Conservation (phyloP, 1,140 invertebrate species). For the Limonius californicus region DNA sequence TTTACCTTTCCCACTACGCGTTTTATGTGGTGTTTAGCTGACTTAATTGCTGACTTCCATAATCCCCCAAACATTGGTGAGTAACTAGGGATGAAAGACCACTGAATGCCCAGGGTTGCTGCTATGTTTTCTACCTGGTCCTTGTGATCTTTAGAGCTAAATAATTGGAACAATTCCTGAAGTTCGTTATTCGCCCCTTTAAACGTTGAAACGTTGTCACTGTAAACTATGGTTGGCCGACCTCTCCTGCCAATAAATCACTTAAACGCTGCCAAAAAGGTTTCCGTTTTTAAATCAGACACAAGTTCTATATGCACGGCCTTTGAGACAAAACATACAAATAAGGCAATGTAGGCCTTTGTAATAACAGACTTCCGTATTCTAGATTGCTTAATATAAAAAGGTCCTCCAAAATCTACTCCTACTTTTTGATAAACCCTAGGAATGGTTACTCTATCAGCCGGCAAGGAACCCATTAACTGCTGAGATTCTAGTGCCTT, state of each 20-base stretch:
- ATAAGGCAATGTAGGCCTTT: constrained; percentile 26
- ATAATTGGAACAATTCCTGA: constrained; percentile 29
- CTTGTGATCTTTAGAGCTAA: background rate
- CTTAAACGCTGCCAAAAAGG: constrained; percentile 41
- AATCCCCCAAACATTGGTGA: constrained; percentile 33
- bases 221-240: constrained; percentile 29
- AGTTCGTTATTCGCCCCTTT: constrained; percentile 28
- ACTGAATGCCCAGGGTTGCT: constrained; percentile 28
- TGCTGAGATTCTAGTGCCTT: no score
- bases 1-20: background rate
- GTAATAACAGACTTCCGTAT: background rate
- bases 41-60: constrained; percentile 33
- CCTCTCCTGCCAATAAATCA: constrained; percentile 41
- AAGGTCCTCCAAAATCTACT: constrained; percentile 16
- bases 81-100: constrained; percentile 31
- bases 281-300: constrained; percentile 32
- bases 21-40: constrained; percentile 30
- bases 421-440: constrained; percentile 15
- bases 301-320: constrained; percentile 44
- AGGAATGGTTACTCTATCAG: no score
- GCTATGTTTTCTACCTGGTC: constrained; percentile 10
- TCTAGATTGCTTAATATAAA: constrained; percentile 6
- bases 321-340: constrained; percentile 28
- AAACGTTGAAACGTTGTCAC: constrained; percentile 44
- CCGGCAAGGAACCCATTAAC: no score